phyloP scores from a whole-genome alignment of 2,888 invertebrate species.

The Dolichopus griseipennis region DNA sequence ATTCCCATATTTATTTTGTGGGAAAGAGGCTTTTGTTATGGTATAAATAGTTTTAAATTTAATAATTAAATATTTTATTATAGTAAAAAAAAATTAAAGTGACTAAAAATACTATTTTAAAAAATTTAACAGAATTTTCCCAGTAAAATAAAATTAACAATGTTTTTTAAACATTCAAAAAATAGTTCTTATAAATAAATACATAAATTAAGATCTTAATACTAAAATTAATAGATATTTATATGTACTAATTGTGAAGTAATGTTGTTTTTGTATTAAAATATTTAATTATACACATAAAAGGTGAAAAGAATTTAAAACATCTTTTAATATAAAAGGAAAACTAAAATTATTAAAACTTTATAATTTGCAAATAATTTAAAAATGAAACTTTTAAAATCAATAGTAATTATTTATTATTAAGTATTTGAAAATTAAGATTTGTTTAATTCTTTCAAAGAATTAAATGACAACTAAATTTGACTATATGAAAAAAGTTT shows the following conservation, averaged over 20 bases:
- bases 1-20: conserved; percentile 89
- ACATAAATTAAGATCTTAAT: background rate
- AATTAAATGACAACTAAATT: too few relatives aligned
- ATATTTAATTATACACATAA: background rate
- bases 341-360: too few relatives aligned
- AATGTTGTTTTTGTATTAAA: conserved; percentile 7
- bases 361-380: too few relatives aligned
- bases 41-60: conserved; percentile 50
- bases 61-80: too few relatives aligned
- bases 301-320: too few relatives aligned
- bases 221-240: background rate
- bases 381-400: too few relatives aligned
- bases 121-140: background rate
- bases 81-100: background rate
- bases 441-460: too few relatives aligned
- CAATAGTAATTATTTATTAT: too few relatives aligned
- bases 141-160: background rate
- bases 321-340: too few relatives aligned
- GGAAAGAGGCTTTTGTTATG: conserved; percentile 91
- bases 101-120: background rate
- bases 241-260: conserved; percentile 8
- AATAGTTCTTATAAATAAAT: background rate
- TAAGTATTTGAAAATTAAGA: too few relatives aligned
- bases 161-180: background rate
- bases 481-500: too few relatives aligned